Evolutionary conservation across 2,797 vertebrate species (phyloP).

Genomic region (Delichon dasypus): DNA sequence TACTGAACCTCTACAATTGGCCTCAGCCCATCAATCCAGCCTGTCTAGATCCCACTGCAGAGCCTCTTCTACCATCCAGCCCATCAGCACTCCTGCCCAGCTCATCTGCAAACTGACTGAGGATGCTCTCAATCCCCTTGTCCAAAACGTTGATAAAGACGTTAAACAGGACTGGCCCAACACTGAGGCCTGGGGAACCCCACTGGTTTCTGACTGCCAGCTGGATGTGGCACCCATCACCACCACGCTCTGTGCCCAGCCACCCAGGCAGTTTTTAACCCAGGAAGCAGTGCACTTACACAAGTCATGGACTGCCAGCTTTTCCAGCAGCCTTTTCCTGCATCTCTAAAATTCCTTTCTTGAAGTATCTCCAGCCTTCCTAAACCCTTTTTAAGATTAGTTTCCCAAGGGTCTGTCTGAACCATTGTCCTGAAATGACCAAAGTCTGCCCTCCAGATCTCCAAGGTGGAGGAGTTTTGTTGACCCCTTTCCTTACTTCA

Average conservation of each 20-base stretch:
- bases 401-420: neutral
- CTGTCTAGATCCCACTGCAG: neutral
- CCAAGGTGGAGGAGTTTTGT: neutral
- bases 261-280: neutral
- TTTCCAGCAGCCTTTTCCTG: neutral
- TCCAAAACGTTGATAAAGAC: neutral
- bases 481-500: neutral
- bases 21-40: neutral
- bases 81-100: neutral
- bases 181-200: neutral
- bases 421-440: neutral
- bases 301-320: neutral
- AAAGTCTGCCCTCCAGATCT: neutral
- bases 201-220: neutral
- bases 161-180: neutral
- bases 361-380: neutral
- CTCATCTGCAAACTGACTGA: neutral
- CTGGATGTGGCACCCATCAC: neutral
- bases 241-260: rapidly evolving
- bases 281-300: neutral
- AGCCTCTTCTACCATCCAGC: neutral
- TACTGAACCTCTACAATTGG: neutral
- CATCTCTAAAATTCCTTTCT: neutral
- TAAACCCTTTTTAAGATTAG: neutral
- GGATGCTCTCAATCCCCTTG: rapidly evolving